A percentile compares a stretch with the other conserved stretches of the same genome.
phyloP scores from a whole-genome alignment of 2,797 vertebrate genomes.

The Micrastur ruficollis region DNA sequence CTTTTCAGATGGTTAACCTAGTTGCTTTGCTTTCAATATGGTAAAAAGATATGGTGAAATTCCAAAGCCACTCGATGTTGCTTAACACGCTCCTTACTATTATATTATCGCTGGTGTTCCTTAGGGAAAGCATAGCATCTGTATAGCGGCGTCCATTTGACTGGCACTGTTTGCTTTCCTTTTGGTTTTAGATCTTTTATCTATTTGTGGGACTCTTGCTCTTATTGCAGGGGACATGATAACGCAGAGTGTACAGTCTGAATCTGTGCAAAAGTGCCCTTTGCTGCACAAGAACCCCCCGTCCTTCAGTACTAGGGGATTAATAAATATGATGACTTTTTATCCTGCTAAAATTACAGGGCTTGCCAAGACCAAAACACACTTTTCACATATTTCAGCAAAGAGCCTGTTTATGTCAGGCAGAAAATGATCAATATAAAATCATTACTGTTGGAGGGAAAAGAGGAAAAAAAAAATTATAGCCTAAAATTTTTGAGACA shows the following conservation, averaged over 20 bases:
- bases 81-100: neutral
- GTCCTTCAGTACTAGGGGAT: neutral
- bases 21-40: neutral
- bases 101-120: neutral
- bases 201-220: neutral
- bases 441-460: neutral
- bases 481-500: neutral
- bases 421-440: neutral
- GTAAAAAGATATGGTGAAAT: neutral
- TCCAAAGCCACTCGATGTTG: neutral
- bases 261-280: neutral
- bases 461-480: neutral
- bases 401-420: neutral
- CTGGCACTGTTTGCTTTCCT: neutral
- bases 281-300: neutral
- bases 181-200: neutral
- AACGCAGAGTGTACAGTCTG: neutral
- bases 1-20: neutral
- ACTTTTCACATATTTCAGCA: neutral
- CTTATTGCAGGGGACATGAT: neutral
- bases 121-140: neutral
- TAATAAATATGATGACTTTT: neutral
- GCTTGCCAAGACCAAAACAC: neutral
- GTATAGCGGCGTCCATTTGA: neutral
- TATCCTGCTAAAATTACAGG: neutral